Evolutionary conservation across 2,888 invertebrate species (phyloP), one percentile per base, ranked within the genome.

Genomic region (Lasioglossum villosulum): DNA sequence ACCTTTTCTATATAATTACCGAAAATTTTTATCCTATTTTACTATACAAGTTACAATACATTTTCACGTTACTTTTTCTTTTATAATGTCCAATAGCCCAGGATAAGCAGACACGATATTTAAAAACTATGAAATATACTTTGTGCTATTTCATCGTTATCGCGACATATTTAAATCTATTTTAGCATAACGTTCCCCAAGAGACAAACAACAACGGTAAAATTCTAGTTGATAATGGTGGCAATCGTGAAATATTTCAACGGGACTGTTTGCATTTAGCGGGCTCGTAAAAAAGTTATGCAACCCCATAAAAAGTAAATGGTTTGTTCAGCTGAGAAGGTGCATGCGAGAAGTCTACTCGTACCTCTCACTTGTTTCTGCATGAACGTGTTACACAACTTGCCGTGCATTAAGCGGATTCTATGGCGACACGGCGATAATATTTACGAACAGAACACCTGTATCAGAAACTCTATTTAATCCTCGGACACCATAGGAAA

Each of bases 381-480:
- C 27, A 34, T 34, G 34, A 34, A 30, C 34, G 19, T 19, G 30
- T 66, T 12, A 42, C 70, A 27, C 14, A 42, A 71, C 39, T 39
- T 71, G 6, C n/a, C 70, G n/a, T 42, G 39, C 27, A 30, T 16
- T 16, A 79, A 63, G 42, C 75, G 75, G 82, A 85, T 88, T 85
- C 83, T 68, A 75, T 72, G 77, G 52, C 30, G 48, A 48, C 27
- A 34, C 52, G 74, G 63, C 12, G 68, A 72, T 72, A 48, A 72
- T 42, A 42, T 63, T 71, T 37, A 70, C 66, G 71, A 74, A 66
- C 19, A 56, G 80, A 81, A 86, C 90, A 90, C 90, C 83, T 87
- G 84, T 78, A 79, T 82, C 84, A 84, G 88, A 74, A 75, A 80
- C 81, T 79, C 80, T 82, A 77, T 30, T 12, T 86, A 89, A 80